These are phyloP conservation scores for Eugnorisma glareosa DNA, from an alignment of 2,888 invertebrate species.

Conservation along the genomic window DNA sequence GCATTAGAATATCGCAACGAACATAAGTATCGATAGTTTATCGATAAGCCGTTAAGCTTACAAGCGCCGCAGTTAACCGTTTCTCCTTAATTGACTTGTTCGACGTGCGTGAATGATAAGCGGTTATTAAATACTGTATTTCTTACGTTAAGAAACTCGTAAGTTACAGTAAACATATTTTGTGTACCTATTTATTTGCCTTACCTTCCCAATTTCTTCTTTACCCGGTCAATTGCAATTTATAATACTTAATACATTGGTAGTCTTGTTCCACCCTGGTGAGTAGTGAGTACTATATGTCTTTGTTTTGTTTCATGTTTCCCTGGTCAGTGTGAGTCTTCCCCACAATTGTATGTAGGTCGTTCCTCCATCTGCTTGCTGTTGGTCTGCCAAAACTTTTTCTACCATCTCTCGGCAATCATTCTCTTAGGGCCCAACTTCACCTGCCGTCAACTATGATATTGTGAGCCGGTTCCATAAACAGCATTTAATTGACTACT, in stretches of 20 bases:
- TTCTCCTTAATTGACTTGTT: constrained; percentile 63
- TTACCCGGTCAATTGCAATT: not conserved
- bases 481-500: not conserved
- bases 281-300: not conserved
- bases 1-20: constrained; percentile 49
- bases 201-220: not conserved
- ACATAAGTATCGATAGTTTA: constrained; percentile 55
- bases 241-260: not conserved
- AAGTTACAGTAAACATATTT: constrained; percentile 22
- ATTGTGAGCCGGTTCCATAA: not conserved
- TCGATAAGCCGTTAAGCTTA: constrained; percentile 50
- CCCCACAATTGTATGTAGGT: not conserved
- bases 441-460: not conserved
- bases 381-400: not conserved
- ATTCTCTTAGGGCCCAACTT: not conserved
- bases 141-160: constrained; percentile 26
- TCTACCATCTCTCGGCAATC: not conserved
- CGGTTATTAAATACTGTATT: constrained; percentile 46
- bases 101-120: constrained; percentile 55
- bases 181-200: not conserved
- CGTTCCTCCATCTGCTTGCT: not conserved
- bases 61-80: constrained; percentile 39
- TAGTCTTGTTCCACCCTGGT: not conserved
- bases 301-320: not conserved
- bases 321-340: not conserved